Base-by-base conservation (phyloP, 1,140 invertebrate genomes). In the Maconellicoccus hirsutus region DNA sequence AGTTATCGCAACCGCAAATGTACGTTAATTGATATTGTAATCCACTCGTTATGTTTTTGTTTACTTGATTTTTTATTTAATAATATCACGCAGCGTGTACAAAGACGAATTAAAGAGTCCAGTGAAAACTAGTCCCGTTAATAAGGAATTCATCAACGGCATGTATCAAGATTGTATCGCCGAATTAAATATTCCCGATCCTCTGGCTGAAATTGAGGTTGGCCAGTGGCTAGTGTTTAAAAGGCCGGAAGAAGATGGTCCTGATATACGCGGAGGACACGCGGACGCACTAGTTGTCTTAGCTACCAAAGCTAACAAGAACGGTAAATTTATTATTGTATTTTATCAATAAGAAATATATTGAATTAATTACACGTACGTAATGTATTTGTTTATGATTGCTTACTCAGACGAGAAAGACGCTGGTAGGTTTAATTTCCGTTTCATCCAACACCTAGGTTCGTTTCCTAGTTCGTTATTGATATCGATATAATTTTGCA, bases 241-340 rank as follows among this genome's bases (percentile, higher is more conserved):
- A 77, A 89, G 89, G 75, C 79, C 82, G 0, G 85, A 87, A 21
- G 91, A 93, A 77, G 91, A 94, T 72, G 89, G 90, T 7, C 90
- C 92, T 0, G 92, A 94, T 75, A 88, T 97, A 42, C 84, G 92
- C 70, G 94, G 94, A 8, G 95, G 94, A 38, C 85, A 90, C 75
- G 86, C 93, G 0, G 93, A 97, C 80, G 93, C 93, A 1, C 84
- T 98, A 25, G 87, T 98, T 72, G 91, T 97, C 71, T 90, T 94
- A 78, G 95, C 95, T 21, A 95, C 94, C 69, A 92, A 93, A 81
- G 90, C 90, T 70, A 90, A 89, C 77, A 94, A 92, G 85, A 89
- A 91, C 83, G 88, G 88, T 88, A 80, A 75, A 70, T 70, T 59
- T 70, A 70, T 71, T 52, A 52, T 52, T 52, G 10, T 52, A 52